Evolutionary conservation across 1,140 invertebrate species (phyloP).

Genomic region (Drosophila dunni): DNA sequence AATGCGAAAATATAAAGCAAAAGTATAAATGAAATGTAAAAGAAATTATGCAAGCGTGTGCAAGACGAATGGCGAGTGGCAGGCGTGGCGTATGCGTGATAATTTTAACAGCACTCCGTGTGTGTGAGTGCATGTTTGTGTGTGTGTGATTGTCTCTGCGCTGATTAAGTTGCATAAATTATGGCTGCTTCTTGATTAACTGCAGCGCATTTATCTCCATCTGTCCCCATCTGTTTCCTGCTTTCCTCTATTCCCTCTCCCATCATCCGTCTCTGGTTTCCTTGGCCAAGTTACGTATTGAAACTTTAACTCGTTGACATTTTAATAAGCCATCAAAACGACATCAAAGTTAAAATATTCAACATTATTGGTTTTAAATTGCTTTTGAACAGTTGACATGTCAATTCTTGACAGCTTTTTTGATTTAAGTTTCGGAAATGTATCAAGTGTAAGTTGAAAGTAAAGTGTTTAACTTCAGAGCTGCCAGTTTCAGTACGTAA

Average conservation of each 20-base stretch:
- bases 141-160: conserved; percentile 20
- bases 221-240: neutral
- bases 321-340: conserved; percentile 75
- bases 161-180: conserved; percentile 78
- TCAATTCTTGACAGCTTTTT: neutral
- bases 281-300: conserved; percentile 6
- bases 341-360: conserved; percentile 35
- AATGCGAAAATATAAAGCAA: neutral
- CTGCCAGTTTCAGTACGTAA: neutral
- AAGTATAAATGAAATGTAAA: conserved; percentile 15
- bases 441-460: too few species aligned
- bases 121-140: neutral
- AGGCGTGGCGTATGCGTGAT: conserved; percentile 64
- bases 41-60: conserved; percentile 52
- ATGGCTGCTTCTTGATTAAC: conserved; percentile 67
- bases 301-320: conserved; percentile 52
- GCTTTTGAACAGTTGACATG: conserved; percentile 12
- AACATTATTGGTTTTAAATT: conserved; percentile 32
- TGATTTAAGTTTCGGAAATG: neutral
- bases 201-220: conserved; percentile 17
- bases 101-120: conserved; percentile 28
- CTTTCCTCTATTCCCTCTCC: neutral
- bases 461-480: neutral
- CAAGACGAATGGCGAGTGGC: conserved; percentile 12
- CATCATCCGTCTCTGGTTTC: conserved; percentile 1